phyloP scores from a whole-genome alignment of 2,797 vertebrate species.

The Pipistrellus pygmaeus region DNA sequence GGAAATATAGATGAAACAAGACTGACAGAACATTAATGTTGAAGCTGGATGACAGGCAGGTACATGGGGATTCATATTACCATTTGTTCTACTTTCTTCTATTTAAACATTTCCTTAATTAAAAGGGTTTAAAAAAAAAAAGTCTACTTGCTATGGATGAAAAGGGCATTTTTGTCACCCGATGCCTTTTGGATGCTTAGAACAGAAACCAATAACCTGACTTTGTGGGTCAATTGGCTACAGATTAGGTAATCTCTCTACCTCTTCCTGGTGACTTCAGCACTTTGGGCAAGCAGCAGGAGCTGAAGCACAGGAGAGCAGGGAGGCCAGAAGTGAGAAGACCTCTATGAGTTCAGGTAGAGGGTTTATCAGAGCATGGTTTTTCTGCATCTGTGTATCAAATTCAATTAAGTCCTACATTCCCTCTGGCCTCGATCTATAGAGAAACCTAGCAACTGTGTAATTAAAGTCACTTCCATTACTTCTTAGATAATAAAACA shows the following conservation, averaged over 20 bases:
- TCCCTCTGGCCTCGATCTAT: background rate
- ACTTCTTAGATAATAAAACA: slow-evolving; percentile 47
- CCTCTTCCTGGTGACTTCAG: background rate
- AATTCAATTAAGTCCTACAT: background rate
- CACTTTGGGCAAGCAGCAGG: background rate
- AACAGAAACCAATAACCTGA: background rate
- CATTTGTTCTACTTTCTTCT: slow-evolving; percentile 10
- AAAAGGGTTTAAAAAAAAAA: background rate
- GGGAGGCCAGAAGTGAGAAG: background rate
- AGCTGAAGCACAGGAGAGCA: background rate
- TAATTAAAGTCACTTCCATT: background rate
- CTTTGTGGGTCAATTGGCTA: background rate
- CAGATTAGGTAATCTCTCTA: background rate
- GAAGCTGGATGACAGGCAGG: background rate
- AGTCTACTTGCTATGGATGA: background rate
- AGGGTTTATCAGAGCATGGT: background rate
- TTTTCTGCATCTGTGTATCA: background rate
- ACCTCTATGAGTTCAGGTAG: background rate
- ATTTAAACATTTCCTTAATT: background rate
- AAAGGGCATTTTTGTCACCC: background rate
- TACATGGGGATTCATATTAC: background rate
- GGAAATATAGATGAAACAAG: background rate
- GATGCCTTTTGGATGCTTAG: background rate
- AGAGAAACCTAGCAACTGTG: background rate
- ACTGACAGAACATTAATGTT: background rate